phyloP scores from a whole-genome alignment of 92 coral and sea anemone genomes.

The Actinostola sp. region DNA sequence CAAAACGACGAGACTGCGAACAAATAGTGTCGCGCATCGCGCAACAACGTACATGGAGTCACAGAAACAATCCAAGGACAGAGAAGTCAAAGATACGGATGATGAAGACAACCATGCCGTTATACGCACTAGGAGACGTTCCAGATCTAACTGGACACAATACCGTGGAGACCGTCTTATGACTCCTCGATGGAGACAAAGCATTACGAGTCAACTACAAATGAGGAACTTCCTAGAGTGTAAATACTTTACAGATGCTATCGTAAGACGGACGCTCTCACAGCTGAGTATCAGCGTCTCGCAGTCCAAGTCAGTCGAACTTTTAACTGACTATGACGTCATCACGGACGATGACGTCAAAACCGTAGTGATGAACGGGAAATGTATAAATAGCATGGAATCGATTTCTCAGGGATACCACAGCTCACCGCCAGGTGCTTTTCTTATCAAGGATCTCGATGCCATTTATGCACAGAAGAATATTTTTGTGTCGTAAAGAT shows the following conservation, averaged over 20 bases:
- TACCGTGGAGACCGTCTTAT: conserved; percentile 19
- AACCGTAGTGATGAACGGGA: conserved; percentile 22
- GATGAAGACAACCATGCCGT: conserved; percentile 40
- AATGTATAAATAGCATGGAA: conserved; percentile 52
- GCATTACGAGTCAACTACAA: conserved; percentile 64
- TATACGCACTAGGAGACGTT: conserved; percentile 14
- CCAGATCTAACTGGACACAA: conserved; percentile 15
- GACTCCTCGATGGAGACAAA: conserved; percentile 75
- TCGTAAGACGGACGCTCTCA: conserved; percentile 66
- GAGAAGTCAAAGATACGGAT: conserved; percentile 48
- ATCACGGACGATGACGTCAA: conserved; percentile 78
- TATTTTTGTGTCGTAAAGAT: neutral
- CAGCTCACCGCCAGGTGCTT: conserved; percentile 56
- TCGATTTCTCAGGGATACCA: conserved; percentile 82
- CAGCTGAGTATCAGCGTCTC: conserved; percentile 55
- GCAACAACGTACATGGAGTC: conserved; percentile 63
- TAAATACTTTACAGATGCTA: conserved; percentile 82
- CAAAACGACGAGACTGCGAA: conserved; percentile 20
- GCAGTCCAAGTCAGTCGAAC: conserved; percentile 30
- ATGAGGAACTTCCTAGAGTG: conserved; percentile 88
- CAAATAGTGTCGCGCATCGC: conserved; percentile 71
- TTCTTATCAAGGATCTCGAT: conserved; percentile 23
- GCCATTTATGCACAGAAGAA: conserved; percentile 5
- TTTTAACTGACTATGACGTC: conserved; percentile 79
- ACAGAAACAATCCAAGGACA: conserved; percentile 33